Evolutionary conservation across 2,113 vertebrate species (phyloP).

Genomic region (Seriola quinqueradiata): DNA sequence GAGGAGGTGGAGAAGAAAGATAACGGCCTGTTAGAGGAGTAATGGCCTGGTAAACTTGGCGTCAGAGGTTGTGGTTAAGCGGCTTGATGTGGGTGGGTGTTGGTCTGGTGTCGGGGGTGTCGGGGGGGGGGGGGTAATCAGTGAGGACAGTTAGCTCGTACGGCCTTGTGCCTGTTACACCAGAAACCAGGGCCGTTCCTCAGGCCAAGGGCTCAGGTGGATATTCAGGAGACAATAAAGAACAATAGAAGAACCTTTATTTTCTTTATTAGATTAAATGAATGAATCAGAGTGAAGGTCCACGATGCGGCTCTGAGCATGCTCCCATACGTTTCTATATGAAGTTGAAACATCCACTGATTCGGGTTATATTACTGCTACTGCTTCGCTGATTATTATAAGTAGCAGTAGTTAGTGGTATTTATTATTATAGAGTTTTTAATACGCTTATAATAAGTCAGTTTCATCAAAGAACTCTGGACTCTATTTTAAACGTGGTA

Average conservation of each 20-base stretch:
- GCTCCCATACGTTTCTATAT: neutral
- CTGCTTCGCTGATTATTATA: too few relatives aligned
- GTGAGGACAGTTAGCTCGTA: slow-evolving; percentile 28
- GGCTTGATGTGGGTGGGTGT: slow-evolving; percentile 5
- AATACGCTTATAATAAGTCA: too few relatives aligned
- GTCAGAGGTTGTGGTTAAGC: slow-evolving; percentile 10
- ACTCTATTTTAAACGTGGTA: too few relatives aligned
- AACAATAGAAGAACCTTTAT: neutral
- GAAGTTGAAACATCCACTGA: neutral
- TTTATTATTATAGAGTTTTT: too few relatives aligned
- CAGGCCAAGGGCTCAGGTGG: neutral
- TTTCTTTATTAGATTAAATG: neutral
- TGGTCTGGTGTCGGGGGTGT: neutral
- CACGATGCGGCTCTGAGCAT: neutral
- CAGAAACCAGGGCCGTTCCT: slow-evolving; percentile 33
- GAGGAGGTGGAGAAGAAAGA: neutral
- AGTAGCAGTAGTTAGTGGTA: too few relatives aligned
- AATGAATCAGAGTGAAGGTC: slow-evolving; percentile 7
- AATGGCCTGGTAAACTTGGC: slow-evolving; percentile 9
- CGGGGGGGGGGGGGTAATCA: slow-evolving; percentile 32
- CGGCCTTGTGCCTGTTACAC: slow-evolving; percentile 35
- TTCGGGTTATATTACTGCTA: neutral
- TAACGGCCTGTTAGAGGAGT: slow-evolving; percentile 15
- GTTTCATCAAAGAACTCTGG: too few relatives aligned
- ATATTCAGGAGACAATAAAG: neutral